These are phyloP conservation scores for Hapalemur alaotrensis DNA, from an alignment of 2,797 vertebrate species.

Conservation along the genomic window DNA sequence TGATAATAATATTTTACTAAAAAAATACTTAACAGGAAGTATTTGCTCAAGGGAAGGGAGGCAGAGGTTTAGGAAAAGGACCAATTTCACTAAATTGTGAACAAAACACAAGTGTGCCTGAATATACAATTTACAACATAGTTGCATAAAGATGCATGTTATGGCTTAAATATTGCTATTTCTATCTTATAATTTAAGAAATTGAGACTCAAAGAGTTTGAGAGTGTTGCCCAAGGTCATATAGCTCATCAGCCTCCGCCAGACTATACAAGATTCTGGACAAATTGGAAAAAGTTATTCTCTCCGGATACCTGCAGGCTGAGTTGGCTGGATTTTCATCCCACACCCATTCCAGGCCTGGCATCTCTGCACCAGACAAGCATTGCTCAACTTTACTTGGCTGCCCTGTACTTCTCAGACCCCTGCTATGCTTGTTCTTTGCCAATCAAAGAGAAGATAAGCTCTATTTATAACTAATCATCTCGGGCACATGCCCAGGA, in stretches of 20 bases:
- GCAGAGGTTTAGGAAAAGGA: not conserved
- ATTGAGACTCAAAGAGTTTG: not conserved
- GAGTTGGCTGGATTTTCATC: not conserved
- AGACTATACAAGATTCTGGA: not conserved
- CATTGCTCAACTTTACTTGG: not conserved
- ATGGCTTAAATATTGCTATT: not conserved
- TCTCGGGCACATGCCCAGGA: not conserved
- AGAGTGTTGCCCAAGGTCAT: not conserved
- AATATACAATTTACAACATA: not conserved
- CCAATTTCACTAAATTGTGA: conserved; percentile 11
- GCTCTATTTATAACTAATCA: conserved; percentile 1
- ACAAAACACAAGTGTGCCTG: not conserved
- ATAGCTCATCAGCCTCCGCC: not conserved
- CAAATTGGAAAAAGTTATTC: not conserved
- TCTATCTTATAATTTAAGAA: not conserved
- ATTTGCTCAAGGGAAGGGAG: not conserved
- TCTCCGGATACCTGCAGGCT: not conserved
- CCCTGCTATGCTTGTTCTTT: not conserved
- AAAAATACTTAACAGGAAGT: not conserved
- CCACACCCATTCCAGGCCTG: not conserved
- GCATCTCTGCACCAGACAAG: not conserved
- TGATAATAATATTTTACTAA: not conserved
- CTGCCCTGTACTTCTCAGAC: not conserved
- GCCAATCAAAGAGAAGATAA: not conserved
- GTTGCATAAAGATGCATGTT: not conserved